Conservation (phyloP, 1,140 invertebrate genomes). For the Oscheius sp. region DNA sequence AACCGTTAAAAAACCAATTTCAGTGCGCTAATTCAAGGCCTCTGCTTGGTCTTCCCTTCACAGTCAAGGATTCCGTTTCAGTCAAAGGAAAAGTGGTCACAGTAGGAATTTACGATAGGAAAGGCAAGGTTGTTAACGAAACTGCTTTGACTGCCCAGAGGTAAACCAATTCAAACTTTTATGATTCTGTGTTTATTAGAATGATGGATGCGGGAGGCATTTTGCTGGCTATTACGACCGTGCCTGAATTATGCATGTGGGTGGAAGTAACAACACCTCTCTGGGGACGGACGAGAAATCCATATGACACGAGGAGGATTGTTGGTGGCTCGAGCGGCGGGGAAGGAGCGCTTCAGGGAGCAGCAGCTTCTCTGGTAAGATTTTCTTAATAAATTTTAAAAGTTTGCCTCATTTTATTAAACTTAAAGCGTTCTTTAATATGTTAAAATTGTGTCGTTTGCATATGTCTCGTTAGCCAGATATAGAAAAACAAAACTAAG, state of each 20-base stretch:
- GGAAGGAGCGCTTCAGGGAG: constrained; percentile 66
- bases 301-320: constrained; percentile 79
- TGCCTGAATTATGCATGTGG: constrained; percentile 78
- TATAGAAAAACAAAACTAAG: no score
- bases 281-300: constrained; percentile 79
- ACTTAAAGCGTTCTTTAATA: no score
- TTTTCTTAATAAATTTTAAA: background rate
- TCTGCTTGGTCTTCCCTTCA: constrained; percentile 18
- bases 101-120: constrained; percentile 8
- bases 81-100: background rate
- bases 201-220: constrained; percentile 70
- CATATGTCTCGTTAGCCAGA: no score
- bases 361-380: constrained; percentile 70
- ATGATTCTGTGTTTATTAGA: constrained; percentile 5
- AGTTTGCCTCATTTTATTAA: no score
- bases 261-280: constrained; percentile 83
- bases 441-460: no score
- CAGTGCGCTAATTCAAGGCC: background rate
- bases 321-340: constrained; percentile 69
- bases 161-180: background rate
- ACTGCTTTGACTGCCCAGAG: background rate
- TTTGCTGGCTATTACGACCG: constrained; percentile 73
- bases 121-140: background rate
- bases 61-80: background rate
- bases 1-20: constrained; percentile 1